Evolutionary conservation across 1,140 invertebrate species (phyloP), one percentile per base, ranked within the genome.

Genomic region (Sycophaga agraensis): DNA sequence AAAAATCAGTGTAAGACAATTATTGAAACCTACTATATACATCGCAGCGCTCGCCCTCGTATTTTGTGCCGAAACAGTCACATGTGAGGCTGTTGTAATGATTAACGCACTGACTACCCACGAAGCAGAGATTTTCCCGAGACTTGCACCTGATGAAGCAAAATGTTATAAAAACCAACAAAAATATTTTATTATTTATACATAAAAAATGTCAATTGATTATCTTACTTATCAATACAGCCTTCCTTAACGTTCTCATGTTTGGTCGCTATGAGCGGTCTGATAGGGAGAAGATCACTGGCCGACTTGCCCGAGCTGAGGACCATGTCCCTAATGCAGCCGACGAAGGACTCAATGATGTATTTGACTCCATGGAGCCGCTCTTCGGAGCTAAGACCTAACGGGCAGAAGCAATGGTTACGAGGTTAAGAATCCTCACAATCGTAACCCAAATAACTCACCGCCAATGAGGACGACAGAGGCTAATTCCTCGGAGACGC

Each of bases 381-480:
- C 74, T 93, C 91, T 74, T 92, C 90, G 1, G 90, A 91, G 70
- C 91, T 92, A 59, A 94, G 78, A 67, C 92, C 91, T 92, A 66
- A n/a, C n/a, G n/a, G n/a, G n/a, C n/a, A n/a, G n/a, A n/a, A n/a
- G n/a, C n/a, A n/a, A n/a, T n/a, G n/a, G n/a, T n/a, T n/a, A n/a
- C n/a, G n/a, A n/a, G n/a, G n/a, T n/a, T n/a, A n/a, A n/a, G n/a
- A n/a, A n/a, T n/a, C n/a, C n/a, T n/a, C n/a, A n/a, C n/a, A n/a
- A n/a, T n/a, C n/a, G n/a, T n/a, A n/a, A n/a, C n/a, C n/a, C n/a
- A n/a, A n/a, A n/a, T n/a, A n/a, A n/a, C 73, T 80, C 79, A 92
- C 93, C 92, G 86, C 92, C 93, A 74, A 94, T 91, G 57, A 94
- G 84, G 64, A 95, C 91, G 22, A 93, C 91, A 2, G 92, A 94